phyloP scores from a whole-genome alignment of 1,140 invertebrate species.

The Magallana gigas region DNA sequence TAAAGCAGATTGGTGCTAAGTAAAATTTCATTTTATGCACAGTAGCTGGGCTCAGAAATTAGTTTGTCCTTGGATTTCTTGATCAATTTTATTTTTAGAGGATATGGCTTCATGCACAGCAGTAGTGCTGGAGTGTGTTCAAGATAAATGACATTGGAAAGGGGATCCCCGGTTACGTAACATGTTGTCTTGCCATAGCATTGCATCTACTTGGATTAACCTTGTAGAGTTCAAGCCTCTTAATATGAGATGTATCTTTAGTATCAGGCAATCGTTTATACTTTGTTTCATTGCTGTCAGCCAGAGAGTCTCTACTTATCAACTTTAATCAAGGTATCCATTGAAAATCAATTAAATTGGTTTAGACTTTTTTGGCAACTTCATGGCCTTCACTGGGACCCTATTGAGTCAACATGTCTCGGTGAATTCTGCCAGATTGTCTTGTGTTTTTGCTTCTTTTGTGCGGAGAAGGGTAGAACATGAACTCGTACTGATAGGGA shows the following conservation, averaged over 20 bases:
- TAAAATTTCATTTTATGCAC: no score
- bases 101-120: not conserved
- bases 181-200: not conserved
- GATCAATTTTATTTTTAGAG: no score
- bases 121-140: not conserved
- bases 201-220: not conserved
- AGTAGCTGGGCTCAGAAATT: no score
- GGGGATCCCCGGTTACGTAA: not conserved
- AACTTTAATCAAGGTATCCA: slow-evolving; percentile 13
- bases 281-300: slow-evolving; percentile 18
- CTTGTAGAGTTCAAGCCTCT: not conserved
- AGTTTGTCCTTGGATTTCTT: no score
- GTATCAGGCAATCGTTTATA: not conserved
- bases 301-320: slow-evolving; percentile 6
- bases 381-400: not conserved
- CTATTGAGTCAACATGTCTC: slow-evolving; percentile 27
- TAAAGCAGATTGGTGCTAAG: no score
- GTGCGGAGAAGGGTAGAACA: not conserved
- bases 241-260: not conserved
- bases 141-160: slow-evolving; percentile 7
- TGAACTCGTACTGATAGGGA: not conserved
- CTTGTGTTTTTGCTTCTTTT: slow-evolving; percentile 1
- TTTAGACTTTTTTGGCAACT: slow-evolving; percentile 2
- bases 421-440: not conserved
- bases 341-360: slow-evolving; percentile 18